Conservation (phyloP, 2,797 vertebrate species). For the Melanotaenia boesemani region DNA sequence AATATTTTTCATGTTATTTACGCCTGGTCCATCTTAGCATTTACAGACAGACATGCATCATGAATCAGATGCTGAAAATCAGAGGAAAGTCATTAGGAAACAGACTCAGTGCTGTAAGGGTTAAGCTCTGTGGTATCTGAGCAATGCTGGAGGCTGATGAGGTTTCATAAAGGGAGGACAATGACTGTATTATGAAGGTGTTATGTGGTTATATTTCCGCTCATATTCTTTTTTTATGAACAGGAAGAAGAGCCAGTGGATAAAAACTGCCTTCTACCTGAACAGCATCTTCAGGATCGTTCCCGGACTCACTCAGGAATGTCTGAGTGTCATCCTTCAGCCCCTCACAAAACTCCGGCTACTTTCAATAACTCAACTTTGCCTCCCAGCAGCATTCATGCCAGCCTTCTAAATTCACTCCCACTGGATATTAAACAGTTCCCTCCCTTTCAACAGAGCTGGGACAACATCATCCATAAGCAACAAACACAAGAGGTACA, state of each 20-base stretch:
- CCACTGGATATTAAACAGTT: conserved; percentile 41
- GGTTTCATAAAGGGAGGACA: neutral
- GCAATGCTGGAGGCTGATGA: conserved; percentile 22
- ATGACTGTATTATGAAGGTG: conserved; percentile 6
- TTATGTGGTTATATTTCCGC: conserved; percentile 13
- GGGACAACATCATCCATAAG: conserved; percentile 18
- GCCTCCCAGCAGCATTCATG: conserved; percentile 27
- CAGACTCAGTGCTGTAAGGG: neutral
- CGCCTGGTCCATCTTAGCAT: too few species aligned
- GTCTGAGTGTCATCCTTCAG: conserved; percentile 44
- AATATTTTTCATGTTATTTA: too few species aligned
- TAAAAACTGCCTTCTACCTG: conserved; percentile 36
- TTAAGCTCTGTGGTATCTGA: conserved; percentile 27
- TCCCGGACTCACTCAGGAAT: conserved; percentile 60
- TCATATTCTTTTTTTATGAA: conserved; percentile 59
- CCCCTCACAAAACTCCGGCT: conserved; percentile 27
- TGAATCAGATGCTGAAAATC: too few species aligned
- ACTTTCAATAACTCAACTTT: conserved; percentile 9
- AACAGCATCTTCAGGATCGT: conserved; percentile 48
- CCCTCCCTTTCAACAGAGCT: conserved; percentile 35
- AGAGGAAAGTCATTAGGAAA: too few species aligned
- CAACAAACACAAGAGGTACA: conserved; percentile 19
- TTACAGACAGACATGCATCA: too few species aligned
- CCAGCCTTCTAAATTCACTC: conserved; percentile 12
- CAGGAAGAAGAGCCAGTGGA: conserved; percentile 63